phyloP scores from a whole-genome alignment of 2,113 vertebrate genomes.

The Engraulis encrasicolus region DNA sequence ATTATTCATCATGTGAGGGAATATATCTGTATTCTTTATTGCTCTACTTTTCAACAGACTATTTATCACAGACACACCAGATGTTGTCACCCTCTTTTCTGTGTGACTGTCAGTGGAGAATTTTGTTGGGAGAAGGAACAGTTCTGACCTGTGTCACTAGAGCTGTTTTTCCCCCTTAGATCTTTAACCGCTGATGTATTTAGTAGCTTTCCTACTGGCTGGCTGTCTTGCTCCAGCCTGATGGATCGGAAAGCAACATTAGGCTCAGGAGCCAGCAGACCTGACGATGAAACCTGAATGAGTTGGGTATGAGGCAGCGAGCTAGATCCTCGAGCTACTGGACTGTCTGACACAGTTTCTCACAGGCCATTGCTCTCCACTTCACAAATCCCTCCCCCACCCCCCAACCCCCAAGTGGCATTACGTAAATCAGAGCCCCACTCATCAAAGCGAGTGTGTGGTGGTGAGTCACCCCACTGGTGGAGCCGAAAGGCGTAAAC shows the following conservation, averaged over 20 bases:
- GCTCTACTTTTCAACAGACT: too few species aligned
- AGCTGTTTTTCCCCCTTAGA: background rate
- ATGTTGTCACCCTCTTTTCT: background rate
- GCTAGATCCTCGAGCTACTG: background rate
- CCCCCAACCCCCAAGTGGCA: background rate
- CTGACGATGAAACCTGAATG: background rate
- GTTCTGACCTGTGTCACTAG: background rate
- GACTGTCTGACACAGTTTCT: constrained; percentile 2
- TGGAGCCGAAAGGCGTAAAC: background rate
- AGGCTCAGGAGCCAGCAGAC: background rate
- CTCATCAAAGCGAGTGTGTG: background rate
- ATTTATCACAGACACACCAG: too few species aligned
- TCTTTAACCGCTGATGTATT: constrained; percentile 13
- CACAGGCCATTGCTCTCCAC: background rate
- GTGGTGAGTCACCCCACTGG: background rate
- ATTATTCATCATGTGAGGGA: too few species aligned
- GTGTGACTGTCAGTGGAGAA: background rate
- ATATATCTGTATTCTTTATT: too few species aligned
- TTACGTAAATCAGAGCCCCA: background rate
- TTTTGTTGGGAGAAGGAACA: background rate
- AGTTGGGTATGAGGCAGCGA: background rate
- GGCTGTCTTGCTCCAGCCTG: background rate
- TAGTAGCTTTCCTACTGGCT: background rate
- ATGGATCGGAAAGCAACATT: background rate
- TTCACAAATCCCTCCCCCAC: too few species aligned